Evolutionary conservation across 2,797 vertebrate genomes (phyloP).

Genomic region (Sphenodon punctatus): DNA sequence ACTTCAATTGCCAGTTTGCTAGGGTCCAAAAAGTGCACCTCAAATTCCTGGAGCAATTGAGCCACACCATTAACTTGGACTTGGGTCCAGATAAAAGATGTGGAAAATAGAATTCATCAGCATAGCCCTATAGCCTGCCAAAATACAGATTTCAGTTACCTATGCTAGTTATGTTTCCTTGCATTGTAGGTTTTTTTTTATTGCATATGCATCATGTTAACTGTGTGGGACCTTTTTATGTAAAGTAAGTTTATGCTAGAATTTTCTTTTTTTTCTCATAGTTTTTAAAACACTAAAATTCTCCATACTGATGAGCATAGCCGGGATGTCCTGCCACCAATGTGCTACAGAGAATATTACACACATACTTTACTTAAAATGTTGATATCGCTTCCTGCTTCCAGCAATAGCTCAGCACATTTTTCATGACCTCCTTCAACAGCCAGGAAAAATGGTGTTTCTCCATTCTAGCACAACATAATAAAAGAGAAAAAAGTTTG

Average conservation of each 20-base stretch:
- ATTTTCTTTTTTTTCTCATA: neutral
- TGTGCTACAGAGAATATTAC: neutral
- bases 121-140: neutral
- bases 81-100: neutral
- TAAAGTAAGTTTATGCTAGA: neutral
- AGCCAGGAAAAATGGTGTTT: constrained; percentile 75
- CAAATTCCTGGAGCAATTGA: neutral
- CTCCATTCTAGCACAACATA: constrained; percentile 58
- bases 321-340: neutral
- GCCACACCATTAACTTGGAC: neutral
- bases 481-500: constrained; percentile 3
- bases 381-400: constrained; percentile 85
- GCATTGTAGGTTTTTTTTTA: neutral
- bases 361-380: constrained; percentile 78
- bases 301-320: too few relatives aligned
- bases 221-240: neutral
- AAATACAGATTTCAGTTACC: neutral
- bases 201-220: neutral
- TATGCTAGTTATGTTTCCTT: neutral
- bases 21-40: neutral
- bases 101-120: neutral
- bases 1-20: neutral
- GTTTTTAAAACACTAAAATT: neutral
- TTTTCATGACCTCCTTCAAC: constrained; percentile 78
- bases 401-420: constrained; percentile 82